Percentiles rank a stretch among this genome's conserved stretches.
These are phyloP conservation scores for Marcusenius ussheri DNA, from an alignment of 2,113 vertebrate genomes.

Conservation along the genomic window DNA sequence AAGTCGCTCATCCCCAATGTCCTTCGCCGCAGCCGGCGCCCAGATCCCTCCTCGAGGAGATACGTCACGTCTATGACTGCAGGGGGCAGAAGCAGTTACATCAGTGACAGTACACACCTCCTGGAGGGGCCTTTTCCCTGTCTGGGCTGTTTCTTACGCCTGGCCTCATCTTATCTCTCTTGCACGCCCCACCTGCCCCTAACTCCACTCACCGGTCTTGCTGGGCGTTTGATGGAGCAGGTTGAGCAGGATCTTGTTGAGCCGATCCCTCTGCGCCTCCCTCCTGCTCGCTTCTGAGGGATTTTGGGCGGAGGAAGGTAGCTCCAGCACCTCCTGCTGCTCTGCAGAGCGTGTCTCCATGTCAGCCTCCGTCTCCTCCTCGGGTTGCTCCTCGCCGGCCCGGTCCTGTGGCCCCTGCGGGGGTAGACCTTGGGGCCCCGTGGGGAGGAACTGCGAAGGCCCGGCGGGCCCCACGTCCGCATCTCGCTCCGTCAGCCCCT, in stretches of 20 bases:
- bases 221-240: constrained; percentile 87
- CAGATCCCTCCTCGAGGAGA: constrained; percentile 88
- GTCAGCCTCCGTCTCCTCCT: constrained; percentile 53
- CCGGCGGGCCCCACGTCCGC: constrained; percentile 41
- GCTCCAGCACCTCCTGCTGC: constrained; percentile 50
- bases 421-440: constrained; percentile 17
- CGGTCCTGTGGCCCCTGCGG: constrained; percentile 22
- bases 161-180: constrained; percentile 19
- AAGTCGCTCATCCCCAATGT: constrained; percentile 79
- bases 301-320: constrained; percentile 52
- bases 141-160: not conserved
- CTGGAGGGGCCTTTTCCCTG: not conserved
- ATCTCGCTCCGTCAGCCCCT: constrained; percentile 44
- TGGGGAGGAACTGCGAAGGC: constrained; percentile 27
- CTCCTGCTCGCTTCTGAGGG: constrained; percentile 64
- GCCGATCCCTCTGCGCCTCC: constrained; percentile 78
- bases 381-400: constrained; percentile 41
- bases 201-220: constrained; percentile 80
- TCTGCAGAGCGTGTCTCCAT: constrained; percentile 51
- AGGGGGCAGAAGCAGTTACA: constrained; percentile 21
- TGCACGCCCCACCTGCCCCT: constrained; percentile 30
- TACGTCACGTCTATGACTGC: constrained; percentile 96
- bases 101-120: not conserved
- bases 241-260: constrained; percentile 87
- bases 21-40: constrained; percentile 79